Conservation (phyloP, 2,797 vertebrate species). For the Helostoma temminkii region DNA sequence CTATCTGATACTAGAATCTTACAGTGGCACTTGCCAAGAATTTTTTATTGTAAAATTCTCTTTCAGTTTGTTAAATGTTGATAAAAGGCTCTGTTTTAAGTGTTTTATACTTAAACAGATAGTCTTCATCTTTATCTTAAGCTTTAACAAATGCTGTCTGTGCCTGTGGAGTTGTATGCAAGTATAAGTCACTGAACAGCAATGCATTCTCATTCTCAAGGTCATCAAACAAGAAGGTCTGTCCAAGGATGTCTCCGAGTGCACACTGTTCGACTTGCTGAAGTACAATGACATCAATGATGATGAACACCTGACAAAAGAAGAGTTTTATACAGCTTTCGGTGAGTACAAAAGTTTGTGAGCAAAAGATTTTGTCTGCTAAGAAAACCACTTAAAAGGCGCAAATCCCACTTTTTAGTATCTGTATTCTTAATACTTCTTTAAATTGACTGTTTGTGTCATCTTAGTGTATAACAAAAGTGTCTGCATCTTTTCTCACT, state of each 20-base stretch:
- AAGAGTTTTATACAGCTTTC: slow-evolving; percentile 95
- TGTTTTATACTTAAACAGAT: neutral
- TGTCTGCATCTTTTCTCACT: neutral
- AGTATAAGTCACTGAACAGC: neutral
- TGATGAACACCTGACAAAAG: slow-evolving; percentile 90
- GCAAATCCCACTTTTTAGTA: too few species aligned
- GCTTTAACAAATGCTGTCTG: neutral
- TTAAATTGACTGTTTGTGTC: too few species aligned
- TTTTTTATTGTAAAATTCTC: too few species aligned
- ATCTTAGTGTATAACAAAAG: neutral
- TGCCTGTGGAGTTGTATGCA: too few species aligned
- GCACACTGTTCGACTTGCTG: slow-evolving; percentile 93
- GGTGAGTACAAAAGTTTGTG: slow-evolving; percentile 88
- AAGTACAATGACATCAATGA: slow-evolving; percentile 92
- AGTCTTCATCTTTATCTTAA: neutral
- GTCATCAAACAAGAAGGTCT: slow-evolving; percentile 94
- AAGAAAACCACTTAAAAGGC: too few species aligned
- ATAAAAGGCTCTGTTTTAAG: too few species aligned
- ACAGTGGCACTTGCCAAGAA: too few species aligned
- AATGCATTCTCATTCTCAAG: slow-evolving; percentile 66
- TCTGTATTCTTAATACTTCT: neutral
- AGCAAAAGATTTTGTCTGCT: neutral
- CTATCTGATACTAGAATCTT: too few species aligned
- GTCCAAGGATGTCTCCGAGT: slow-evolving; percentile 87
- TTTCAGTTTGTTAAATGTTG: too few species aligned